Conservation (phyloP, 2,888 invertebrate genomes). For the Drosophila infuscata region DNA sequence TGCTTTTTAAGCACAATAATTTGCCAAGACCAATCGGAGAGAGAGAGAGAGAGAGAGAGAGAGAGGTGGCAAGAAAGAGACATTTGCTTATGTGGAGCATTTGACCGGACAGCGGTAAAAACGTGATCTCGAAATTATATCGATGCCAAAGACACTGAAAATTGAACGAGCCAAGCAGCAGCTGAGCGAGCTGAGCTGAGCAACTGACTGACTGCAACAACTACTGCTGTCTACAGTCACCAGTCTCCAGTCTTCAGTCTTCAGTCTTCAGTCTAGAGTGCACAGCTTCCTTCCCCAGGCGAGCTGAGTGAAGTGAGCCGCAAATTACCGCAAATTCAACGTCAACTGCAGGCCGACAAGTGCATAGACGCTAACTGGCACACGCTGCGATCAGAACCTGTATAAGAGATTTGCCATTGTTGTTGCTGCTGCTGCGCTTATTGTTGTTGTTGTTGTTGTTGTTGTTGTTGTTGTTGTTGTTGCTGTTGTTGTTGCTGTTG, state of each 20-base stretch:
- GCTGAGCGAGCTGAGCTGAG: constrained; percentile 22
- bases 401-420: constrained; percentile 38
- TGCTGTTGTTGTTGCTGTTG: constrained; percentile 27
- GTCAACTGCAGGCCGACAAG: constrained; percentile 74
- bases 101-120: constrained; percentile 75
- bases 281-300: constrained; percentile 63
- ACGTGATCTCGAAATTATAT: constrained; percentile 81
- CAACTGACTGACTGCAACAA: constrained; percentile 28
- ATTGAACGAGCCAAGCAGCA: constrained; percentile 43
- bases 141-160: constrained; percentile 59
- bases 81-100: constrained; percentile 68
- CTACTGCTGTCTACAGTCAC: constrained; percentile 16
- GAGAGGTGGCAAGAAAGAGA: constrained; percentile 9
- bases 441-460: constrained; percentile 26
- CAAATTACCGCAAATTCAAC: constrained; percentile 76
- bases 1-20: constrained; percentile 60
- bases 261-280: constrained; percentile 14
- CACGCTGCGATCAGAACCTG: constrained; percentile 75
- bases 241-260: neutral
- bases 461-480: constrained; percentile 31
- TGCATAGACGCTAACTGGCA: constrained; percentile 77
- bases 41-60: neutral
- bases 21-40: constrained; percentile 26
- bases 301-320: constrained; percentile 38
- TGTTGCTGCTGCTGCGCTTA: constrained; percentile 19